Conservation (phyloP, 2,888 invertebrate genomes). For the Elgonia sp. region DNA sequence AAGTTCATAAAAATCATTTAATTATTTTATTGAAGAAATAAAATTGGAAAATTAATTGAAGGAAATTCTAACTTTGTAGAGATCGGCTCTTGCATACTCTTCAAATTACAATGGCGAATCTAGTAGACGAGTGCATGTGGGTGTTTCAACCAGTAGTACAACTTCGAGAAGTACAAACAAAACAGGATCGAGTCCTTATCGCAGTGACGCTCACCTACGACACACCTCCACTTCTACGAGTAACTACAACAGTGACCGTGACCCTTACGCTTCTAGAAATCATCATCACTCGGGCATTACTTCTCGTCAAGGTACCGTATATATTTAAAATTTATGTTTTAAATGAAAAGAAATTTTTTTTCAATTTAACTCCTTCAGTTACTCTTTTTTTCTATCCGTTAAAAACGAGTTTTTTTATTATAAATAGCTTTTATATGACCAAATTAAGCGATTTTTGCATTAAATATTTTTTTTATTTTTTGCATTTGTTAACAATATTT, state of each 20-base stretch:
- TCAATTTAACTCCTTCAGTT: too few relatives aligned
- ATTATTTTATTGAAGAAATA: background rate
- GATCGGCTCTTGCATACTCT: conserved; percentile 94
- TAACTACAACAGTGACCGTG: conserved; percentile 91
- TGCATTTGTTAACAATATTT: too few relatives aligned
- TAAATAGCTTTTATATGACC: too few relatives aligned
- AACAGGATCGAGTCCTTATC: conserved; percentile 97
- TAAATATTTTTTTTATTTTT: too few relatives aligned
- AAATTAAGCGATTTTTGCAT: too few relatives aligned
- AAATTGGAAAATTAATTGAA: background rate
- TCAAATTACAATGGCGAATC: conserved; percentile 93
- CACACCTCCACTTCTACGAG: conserved; percentile 95
- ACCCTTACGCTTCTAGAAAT: conserved; percentile 85
- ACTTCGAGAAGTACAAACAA: conserved; percentile 98
- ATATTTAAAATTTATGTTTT: background rate
- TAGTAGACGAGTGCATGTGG: conserved; percentile 91
- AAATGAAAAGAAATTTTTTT: background rate
- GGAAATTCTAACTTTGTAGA: conserved; percentile 84
- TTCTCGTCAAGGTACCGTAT: conserved; percentile 82
- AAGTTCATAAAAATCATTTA: too few relatives aligned
- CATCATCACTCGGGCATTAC: conserved; percentile 83
- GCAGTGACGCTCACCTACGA: conserved; percentile 94
- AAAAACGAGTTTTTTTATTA: too few relatives aligned
- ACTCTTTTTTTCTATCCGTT: too few relatives aligned
- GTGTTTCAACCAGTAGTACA: conserved; percentile 97